Evolutionary conservation across 35 echinoderm and acorn worm genomes (phyloP).

Genomic region (Stichopus chloronotus): DNA sequence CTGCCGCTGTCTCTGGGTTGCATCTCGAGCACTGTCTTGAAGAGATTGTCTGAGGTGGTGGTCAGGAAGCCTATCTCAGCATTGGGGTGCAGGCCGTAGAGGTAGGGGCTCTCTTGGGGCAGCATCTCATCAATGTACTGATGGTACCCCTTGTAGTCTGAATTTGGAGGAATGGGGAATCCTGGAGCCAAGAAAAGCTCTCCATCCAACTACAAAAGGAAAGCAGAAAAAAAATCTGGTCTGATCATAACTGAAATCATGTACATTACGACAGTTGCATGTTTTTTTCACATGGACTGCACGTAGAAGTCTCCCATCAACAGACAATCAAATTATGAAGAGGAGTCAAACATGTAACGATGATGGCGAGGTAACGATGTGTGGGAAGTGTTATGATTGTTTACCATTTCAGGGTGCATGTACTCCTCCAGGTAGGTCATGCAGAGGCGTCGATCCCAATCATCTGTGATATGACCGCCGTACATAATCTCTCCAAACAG

Average conservation of each 20-base stretch:
- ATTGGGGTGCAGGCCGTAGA: slow-evolving; percentile 98
- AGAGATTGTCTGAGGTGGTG: slow-evolving; percentile 94
- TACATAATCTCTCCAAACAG: slow-evolving; percentile 99
- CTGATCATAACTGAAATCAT: no score
- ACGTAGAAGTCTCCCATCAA: no score
- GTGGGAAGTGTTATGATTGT: neutral
- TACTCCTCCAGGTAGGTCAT: slow-evolving; percentile 96
- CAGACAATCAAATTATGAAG: no score
- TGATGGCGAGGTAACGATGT: no score
- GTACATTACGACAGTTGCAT: no score
- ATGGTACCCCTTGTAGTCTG: slow-evolving; percentile 98
- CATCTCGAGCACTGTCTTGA: slow-evolving; percentile 97
- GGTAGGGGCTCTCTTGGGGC: slow-evolving; percentile 95
- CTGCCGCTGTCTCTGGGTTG: slow-evolving; percentile 90
- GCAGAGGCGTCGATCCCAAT: slow-evolving; percentile 96
- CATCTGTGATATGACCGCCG: slow-evolving; percentile 99
- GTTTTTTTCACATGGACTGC: no score
- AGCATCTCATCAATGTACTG: slow-evolving; percentile 97
- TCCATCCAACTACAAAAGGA: slow-evolving; percentile 77
- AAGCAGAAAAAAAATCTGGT: neutral
- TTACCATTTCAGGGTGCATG: slow-evolving; percentile 97
- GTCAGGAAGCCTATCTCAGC: slow-evolving; percentile 99
- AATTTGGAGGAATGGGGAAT: slow-evolving; percentile 94
- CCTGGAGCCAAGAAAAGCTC: slow-evolving; percentile 93
- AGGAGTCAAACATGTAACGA: no score